phyloP scores from a whole-genome alignment of 2,888 invertebrate genomes.

The Troglohyphantes excavatus region DNA sequence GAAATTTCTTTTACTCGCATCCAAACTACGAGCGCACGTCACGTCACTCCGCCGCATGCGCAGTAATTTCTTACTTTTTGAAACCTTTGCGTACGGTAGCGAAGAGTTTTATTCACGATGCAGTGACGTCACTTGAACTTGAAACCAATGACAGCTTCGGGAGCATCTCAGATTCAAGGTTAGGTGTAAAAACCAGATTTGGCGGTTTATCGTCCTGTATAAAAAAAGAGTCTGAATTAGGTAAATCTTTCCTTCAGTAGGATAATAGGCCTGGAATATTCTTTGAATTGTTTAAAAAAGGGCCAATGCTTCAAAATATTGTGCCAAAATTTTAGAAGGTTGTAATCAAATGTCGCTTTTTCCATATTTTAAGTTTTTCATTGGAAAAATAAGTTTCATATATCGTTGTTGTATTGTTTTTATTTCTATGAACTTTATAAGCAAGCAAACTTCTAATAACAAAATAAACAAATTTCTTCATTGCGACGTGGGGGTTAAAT shows the following conservation, averaged over 20 bases:
- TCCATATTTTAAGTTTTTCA: no score
- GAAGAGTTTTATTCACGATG: conserved; percentile 60
- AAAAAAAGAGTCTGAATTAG: neutral
- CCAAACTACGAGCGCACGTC: neutral
- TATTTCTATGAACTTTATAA: no score
- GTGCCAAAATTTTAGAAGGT: no score
- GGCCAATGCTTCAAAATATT: neutral
- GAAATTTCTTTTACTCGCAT: neutral
- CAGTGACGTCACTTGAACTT: conserved; percentile 72
- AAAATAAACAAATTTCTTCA: no score
- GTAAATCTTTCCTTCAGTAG: neutral
- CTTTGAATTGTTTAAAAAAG: neutral
- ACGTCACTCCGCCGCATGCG: conserved; percentile 6
- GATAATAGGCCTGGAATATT: neutral
- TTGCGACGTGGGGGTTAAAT: no score
- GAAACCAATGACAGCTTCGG: conserved; percentile 60
- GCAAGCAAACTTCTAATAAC: no score
- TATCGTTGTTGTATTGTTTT: no score
- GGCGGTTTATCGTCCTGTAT: conserved; percentile 25
- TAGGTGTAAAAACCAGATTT: conserved; percentile 31
- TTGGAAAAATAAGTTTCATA: no score
- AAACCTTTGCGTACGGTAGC: conserved; percentile 30
- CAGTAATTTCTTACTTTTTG: conserved; percentile 16
- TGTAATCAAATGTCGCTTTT: no score
- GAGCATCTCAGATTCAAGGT: conserved; percentile 33